Evolutionary conservation across 2,113 vertebrate species (phyloP).

Genomic region (Thamnophis sirtalis): DNA sequence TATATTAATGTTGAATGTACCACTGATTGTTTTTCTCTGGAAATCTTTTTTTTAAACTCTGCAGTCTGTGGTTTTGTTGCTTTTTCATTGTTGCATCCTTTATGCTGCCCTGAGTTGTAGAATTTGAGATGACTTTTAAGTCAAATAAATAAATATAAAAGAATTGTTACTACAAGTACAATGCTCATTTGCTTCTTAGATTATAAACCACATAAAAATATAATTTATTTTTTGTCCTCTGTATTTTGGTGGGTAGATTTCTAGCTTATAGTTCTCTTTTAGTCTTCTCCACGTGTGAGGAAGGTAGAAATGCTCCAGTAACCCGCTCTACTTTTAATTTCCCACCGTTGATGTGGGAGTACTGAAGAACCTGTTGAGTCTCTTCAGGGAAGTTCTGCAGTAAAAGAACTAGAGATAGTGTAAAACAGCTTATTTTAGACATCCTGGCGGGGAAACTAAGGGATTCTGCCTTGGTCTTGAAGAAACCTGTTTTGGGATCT

Average conservation of each 20-base stretch:
- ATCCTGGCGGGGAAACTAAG: not conserved
- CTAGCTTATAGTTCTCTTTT: not conserved
- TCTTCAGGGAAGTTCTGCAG: not conserved
- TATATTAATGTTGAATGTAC: not conserved
- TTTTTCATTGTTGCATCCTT: not conserved
- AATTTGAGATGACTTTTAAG: not conserved
- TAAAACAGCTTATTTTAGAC: not conserved
- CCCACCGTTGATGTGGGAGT: not conserved
- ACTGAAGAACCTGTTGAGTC: not conserved
- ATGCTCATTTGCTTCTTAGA: accelerated
- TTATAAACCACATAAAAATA: not conserved
- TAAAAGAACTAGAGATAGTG: not conserved
- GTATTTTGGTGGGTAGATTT: not conserved
- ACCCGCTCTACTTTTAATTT: not conserved
- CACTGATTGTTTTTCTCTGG: not conserved
- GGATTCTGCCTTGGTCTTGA: not conserved
- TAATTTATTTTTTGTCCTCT: not conserved
- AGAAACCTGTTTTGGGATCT: not conserved
- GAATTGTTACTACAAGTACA: not conserved
- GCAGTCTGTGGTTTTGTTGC: not conserved
- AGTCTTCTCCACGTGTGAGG: not conserved
- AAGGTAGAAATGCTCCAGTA: not conserved
- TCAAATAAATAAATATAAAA: not conserved
- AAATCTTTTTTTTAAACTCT: not conserved
- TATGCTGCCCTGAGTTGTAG: not conserved